A percentile compares a stretch with the other conserved stretches of the same genome.
Conservation (phyloP, 2,797 vertebrate genomes). For the Pangasius krempfi region DNA sequence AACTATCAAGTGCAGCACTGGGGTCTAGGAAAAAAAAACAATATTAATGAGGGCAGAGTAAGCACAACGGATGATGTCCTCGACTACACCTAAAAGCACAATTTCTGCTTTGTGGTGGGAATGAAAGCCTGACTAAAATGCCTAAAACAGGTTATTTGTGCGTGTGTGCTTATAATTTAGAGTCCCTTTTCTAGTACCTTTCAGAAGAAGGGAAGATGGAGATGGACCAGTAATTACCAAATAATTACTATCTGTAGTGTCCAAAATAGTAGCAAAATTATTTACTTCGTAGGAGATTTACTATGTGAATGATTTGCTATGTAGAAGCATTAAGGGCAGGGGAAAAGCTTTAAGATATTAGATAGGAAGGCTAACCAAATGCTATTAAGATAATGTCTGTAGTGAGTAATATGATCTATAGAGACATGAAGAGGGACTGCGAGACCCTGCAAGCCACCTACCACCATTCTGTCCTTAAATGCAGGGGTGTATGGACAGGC, state of each 20-base stretch:
- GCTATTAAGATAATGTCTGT: too few relatives aligned
- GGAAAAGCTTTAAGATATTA: constrained; percentile 1
- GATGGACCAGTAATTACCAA: neutral
- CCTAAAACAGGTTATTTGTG: constrained; percentile 1
- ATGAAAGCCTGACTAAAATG: constrained; percentile 14
- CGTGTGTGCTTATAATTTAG: neutral
- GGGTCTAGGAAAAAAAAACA: neutral
- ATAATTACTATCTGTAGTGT: neutral
- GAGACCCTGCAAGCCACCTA: neutral
- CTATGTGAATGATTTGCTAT: neutral
- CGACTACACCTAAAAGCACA: constrained; percentile 15
- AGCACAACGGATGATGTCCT: neutral
- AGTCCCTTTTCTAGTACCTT: constrained; percentile 16
- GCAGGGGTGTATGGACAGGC: neutral
- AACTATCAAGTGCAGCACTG: neutral
- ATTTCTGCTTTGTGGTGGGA: neutral
- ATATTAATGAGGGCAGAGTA: neutral
- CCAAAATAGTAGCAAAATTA: neutral
- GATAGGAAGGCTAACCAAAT: neutral
- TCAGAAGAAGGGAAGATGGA: neutral
- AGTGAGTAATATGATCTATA: neutral
- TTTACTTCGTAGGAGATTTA: neutral
- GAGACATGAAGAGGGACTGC: neutral
- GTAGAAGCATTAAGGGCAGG: neutral
- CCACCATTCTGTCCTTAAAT: neutral